Evolutionary conservation across 2,113 vertebrate genomes (phyloP), one percentile per base, ranked within the genome.

Genomic region (Tupaia tana): DNA sequence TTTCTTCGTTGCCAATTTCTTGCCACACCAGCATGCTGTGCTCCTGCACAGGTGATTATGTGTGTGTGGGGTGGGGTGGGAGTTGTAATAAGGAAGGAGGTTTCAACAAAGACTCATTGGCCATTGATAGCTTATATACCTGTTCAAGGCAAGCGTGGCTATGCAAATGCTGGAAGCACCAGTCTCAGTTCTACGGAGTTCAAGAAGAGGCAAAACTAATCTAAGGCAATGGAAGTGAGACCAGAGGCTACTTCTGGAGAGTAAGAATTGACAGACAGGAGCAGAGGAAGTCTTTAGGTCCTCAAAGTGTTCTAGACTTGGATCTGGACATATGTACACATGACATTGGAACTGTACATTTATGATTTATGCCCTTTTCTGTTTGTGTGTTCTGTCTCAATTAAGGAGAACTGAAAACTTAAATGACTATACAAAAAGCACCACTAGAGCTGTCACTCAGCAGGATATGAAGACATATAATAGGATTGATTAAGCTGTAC

Each of bases 351-450:
- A 25, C 61, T 8, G 14, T n/a, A 5, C 10, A 4, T 58, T 54
- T 31, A 8, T 0, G 9, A 59, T 27, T 14, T 19, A 18, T 8
- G 12, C 4, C n/a, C 63, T 61, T 29, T 8, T 15, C 20, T 25
- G 1, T 59, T 7, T 24, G 0, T 9, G 58, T 27, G 75, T 13
- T 86, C 24, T 58, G 15, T 18, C 15, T 59, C 11, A 1, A 16
- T 70, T 18, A 64, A 73, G 73, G 43, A 73, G 43, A 64, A 91
- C 0, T 64, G 16, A 77, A 63, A 43, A 10, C 22, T 11, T 79
- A 89, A 14, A 25, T n/a, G 24, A 29, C 52, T 0, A 1, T 24
- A 66, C 9, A 71, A 61, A 78, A 86, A 64, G 16, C 29, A 14
- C n/a, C 66, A 3, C 11, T 0, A 74, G 61, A 19, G 61, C 56